Evolutionary conservation across 2,888 invertebrate genomes (phyloP).

Genomic region (Rotaria magnacalcarata): DNA sequence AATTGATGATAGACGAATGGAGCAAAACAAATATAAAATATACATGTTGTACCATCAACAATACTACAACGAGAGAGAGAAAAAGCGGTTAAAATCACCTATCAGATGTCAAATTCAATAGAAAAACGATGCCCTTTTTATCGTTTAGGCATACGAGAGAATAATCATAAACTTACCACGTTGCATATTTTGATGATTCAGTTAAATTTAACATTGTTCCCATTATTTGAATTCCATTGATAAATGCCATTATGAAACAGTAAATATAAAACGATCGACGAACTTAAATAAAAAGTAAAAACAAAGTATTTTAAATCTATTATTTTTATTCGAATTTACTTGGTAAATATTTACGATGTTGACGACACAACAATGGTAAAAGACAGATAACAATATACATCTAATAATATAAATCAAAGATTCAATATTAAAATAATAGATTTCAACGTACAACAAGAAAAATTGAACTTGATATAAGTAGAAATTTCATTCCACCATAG

Average conservation of each 20-base stretch:
- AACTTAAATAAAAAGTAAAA: not conserved
- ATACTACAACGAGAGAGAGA: not conserved
- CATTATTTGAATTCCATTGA: slow-evolving; percentile 24
- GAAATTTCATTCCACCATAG: slow-evolving; percentile 27
- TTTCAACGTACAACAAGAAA: not conserved
- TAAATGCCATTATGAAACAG: not conserved
- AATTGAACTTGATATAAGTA: not conserved
- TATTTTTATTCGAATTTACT: not conserved
- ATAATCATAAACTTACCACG: not conserved
- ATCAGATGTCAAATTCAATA: too few relatives aligned
- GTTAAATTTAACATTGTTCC: slow-evolving; percentile 1
- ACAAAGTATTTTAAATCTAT: not conserved
- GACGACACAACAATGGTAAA: slow-evolving; percentile 13
- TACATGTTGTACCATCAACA: slow-evolving; percentile 23
- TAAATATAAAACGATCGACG: slow-evolving; percentile 11
- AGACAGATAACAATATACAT: slow-evolving; percentile 19
- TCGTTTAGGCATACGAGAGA: too few relatives aligned
- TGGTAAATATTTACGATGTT: slow-evolving; percentile 35
- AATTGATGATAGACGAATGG: slow-evolving; percentile 30
- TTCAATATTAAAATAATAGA: too few relatives aligned
- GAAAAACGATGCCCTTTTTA: too few relatives aligned
- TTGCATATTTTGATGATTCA: not conserved
- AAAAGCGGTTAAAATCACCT: not conserved
- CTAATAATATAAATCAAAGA: not conserved
- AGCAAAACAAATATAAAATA: slow-evolving; percentile 9